phyloP scores from a whole-genome alignment of 2,797 vertebrate species.

The Gila robusta region DNA sequence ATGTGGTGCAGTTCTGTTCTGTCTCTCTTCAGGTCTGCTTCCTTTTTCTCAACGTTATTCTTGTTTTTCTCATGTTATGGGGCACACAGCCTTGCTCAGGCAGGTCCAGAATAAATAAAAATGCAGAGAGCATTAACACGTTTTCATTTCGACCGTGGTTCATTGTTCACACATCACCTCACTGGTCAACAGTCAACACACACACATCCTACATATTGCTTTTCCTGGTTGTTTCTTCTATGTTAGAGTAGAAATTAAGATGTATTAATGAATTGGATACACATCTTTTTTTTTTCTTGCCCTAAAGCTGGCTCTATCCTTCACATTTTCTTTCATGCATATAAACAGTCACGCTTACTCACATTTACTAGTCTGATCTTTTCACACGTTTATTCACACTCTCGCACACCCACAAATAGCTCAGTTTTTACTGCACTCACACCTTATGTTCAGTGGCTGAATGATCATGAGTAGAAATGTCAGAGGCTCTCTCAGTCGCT shows the following conservation, averaged over 20 bases:
- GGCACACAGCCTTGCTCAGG: neutral
- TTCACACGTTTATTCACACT: conserved; percentile 34
- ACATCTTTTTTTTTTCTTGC: neutral
- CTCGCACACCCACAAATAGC: conserved; percentile 30
- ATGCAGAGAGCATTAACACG: conserved; percentile 1
- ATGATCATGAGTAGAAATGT: conserved; percentile 51
- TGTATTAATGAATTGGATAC: conserved; percentile 16
- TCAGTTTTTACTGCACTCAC: conserved; percentile 22
- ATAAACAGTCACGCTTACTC: conserved; percentile 13
- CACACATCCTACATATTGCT: neutral
- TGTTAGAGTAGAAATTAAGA: neutral
- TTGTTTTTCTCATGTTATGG: neutral
- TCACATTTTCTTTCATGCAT: neutral
- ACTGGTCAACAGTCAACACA: neutral
- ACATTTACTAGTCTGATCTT: conserved; percentile 36
- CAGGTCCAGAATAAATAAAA: conserved; percentile 23
- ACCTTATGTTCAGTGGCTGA: conserved; percentile 47
- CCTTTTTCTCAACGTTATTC: neutral
- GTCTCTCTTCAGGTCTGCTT: conserved; percentile 11
- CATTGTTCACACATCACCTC: conserved; percentile 18
- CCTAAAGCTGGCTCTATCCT: neutral
- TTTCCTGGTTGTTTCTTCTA: neutral
- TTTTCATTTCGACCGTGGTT: conserved; percentile 32
- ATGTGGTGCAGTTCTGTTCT: neutral
- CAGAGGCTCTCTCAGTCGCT: conserved; percentile 34